These are phyloP conservation scores for Dromaius novaehollandiae DNA, from an alignment of 2,113 vertebrate genomes.

Conservation along the genomic window DNA sequence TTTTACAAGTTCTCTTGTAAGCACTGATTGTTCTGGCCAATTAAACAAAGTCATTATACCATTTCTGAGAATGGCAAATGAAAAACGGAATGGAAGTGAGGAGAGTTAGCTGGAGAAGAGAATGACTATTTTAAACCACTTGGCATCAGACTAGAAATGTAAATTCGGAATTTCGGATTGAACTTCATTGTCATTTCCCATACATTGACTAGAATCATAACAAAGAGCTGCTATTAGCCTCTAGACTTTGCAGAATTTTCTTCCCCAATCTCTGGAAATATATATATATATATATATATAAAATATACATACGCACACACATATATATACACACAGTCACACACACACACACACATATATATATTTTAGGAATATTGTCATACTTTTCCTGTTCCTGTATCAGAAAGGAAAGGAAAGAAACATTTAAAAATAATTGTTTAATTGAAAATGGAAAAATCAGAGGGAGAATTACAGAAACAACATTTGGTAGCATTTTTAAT, in stretches of 20 bases:
- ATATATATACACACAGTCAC: not conserved
- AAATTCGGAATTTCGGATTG: not conserved
- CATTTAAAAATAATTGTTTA: not conserved
- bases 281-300: not conserved
- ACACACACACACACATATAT: not conserved
- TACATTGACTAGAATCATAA: not conserved
- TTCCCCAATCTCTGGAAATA: not conserved
- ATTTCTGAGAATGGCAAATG: not conserved
- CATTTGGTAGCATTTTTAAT: not conserved
- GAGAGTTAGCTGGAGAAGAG: not conserved
- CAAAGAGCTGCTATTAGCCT: not conserved
- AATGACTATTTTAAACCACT: not conserved
- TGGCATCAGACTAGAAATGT: not conserved
- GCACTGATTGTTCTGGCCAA: not conserved
- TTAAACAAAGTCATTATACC: accelerated
- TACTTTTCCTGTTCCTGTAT: not conserved
- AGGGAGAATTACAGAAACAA: not conserved
- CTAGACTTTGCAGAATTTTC: not conserved
- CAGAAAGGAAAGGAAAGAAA: not conserved
- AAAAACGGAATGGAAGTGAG: not conserved
- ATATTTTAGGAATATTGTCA: not conserved
- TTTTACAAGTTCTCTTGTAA: not conserved
- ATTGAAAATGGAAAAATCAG: not conserved
- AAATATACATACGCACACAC: too few relatives aligned
- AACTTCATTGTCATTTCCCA: not conserved